Percentiles rank a stretch among this genome's conserved stretches.
Evolutionary conservation across 2,797 vertebrate genomes (phyloP).

Genomic region (Brachyrhaphis roseni): DNA sequence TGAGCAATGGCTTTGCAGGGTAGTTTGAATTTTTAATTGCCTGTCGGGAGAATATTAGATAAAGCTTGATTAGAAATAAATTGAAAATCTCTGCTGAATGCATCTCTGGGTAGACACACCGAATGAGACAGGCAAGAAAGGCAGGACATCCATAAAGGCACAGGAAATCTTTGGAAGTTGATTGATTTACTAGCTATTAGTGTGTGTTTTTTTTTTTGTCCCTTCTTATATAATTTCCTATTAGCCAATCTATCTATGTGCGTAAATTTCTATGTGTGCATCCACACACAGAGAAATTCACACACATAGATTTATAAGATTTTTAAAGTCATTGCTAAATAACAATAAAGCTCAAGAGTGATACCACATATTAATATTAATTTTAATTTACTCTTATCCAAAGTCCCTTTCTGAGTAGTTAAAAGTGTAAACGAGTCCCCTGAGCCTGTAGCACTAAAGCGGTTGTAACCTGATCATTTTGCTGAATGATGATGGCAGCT

Average conservation of each 20-base stretch:
- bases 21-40: constrained; percentile 87
- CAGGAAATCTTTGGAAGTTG: constrained; percentile 48
- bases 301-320: background rate
- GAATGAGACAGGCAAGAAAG: constrained; percentile 72
- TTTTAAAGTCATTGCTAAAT: background rate
- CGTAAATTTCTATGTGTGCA: no score
- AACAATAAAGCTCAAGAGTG: background rate
- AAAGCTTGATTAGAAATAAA: constrained; percentile 88
- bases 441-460: constrained; percentile 5
- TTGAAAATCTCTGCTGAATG: constrained; percentile 85
- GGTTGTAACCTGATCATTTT: constrained; percentile 30
- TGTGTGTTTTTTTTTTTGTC: constrained; percentile 13
- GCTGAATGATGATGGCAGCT: constrained; percentile 16
- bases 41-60: constrained; percentile 87
- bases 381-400: constrained; percentile 15
- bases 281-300: background rate
- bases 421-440: constrained; percentile 2
- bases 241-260: constrained; percentile 17
- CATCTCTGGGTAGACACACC: constrained; percentile 79
- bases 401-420: constrained; percentile 17
- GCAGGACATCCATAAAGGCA: constrained; percentile 59
- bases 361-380: constrained; percentile 8
- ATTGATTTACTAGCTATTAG: constrained; percentile 68
- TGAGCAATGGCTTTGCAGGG: constrained; percentile 85
- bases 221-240: constrained; percentile 34